Base-by-base conservation (phyloP, 2,888 invertebrate species). In the Heteromurus nitidus region DNA sequence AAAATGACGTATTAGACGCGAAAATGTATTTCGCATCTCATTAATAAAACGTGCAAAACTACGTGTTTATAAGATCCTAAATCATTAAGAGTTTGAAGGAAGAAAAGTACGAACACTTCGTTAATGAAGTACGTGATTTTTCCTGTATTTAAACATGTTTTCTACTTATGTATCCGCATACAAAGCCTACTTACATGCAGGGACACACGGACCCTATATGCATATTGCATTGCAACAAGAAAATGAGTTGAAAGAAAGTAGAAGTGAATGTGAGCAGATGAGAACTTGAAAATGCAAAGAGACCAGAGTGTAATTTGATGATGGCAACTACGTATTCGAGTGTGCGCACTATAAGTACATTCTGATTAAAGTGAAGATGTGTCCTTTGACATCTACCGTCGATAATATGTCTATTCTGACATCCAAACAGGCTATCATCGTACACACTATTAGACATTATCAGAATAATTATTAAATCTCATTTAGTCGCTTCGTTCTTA, bases 381-480 rank as follows among this genome's bases (percentile, higher is more conserved):
- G 73, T 67, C 76, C 76, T 76, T 68, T 76, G 76, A 68, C 76
- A 69, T 60, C 18, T n/a, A n/a, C n/a, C n/a, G n/a, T n/a, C n/a
- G n/a, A n/a, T n/a, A n/a, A n/a, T n/a, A n/a, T n/a, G n/a, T n/a
- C n/a, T n/a, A n/a, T n/a, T n/a, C n/a, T n/a, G n/a, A n/a, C n/a
- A n/a, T n/a, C n/a, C n/a, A n/a, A n/a, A n/a, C n/a, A n/a, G n/a
- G n/a, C n/a, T n/a, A n/a, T n/a, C n/a, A n/a, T n/a, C n/a, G n/a
- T n/a, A n/a, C n/a, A n/a, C n/a, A n/a, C n/a, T n/a, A n/a, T n/a
- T n/a, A n/a, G n/a, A n/a, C n/a, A n/a, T n/a, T n/a, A n/a, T n/a
- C n/a, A n/a, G n/a, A n/a, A n/a, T n/a, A n/a, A n/a, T n/a, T n/a
- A n/a, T n/a, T n/a, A n/a, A n/a, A n/a, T n/a, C n/a, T n/a, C n/a